Evolutionary conservation across 2,888 invertebrate species (phyloP).

Genomic region (Allacma fusca): DNA sequence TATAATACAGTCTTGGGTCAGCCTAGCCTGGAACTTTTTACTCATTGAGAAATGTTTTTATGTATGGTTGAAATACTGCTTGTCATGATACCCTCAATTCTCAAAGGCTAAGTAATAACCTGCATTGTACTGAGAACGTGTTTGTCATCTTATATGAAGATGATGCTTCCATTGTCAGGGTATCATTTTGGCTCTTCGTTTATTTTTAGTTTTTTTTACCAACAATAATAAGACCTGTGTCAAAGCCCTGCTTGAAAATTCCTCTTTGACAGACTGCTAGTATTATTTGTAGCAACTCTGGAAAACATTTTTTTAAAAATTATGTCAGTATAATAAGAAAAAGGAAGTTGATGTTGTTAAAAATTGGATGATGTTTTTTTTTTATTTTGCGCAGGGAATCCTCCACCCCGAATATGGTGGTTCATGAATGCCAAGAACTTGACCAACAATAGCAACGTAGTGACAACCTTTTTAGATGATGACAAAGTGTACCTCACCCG

Average conservation of each 20-base stretch:
- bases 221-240: no score
- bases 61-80: not conserved
- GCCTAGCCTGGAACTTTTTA: not conserved
- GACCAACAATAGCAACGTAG: constrained; percentile 57
- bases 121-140: not conserved
- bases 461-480: constrained; percentile 60
- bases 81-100: not conserved
- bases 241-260: no score
- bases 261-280: no score
- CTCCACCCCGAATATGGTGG: constrained; percentile 60
- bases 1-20: not conserved
- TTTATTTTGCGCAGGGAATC: constrained; percentile 37
- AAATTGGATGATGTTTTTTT: not conserved
- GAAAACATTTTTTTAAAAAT: no score
- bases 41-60: not conserved
- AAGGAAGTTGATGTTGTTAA: not conserved
- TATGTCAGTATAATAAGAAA: no score
- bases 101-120: not conserved
- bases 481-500: constrained; percentile 62
- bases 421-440: constrained; percentile 57
- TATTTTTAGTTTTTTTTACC: no score
- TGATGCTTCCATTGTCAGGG: not conserved
- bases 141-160: not conserved
- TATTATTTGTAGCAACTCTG: no score
- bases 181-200: no score